These are phyloP conservation scores for Florisuga fusca DNA, from an alignment of 2,797 vertebrate species.

Conservation along the genomic window DNA sequence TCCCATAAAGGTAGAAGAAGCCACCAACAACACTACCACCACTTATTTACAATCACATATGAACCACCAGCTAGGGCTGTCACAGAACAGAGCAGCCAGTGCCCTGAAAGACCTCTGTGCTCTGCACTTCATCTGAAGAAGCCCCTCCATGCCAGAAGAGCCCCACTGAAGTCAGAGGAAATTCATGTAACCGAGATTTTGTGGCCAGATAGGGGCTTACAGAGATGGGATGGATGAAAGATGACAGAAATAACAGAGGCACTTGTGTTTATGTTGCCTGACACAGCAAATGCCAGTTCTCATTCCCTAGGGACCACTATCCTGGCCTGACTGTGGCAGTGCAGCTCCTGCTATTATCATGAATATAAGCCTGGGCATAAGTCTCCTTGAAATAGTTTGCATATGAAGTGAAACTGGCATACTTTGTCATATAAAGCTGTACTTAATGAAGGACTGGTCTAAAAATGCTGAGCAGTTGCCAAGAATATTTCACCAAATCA, in stretches of 20 bases:
- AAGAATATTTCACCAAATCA: constrained; percentile 67
- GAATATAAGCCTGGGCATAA: neutral
- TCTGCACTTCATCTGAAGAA: neutral
- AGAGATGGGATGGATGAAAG: neutral
- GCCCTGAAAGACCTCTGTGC: neutral
- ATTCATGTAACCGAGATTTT: neutral
- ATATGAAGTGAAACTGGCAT: constrained; percentile 2
- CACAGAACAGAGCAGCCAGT: neutral
- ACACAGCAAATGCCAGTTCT: neutral
- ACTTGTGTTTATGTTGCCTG: neutral
- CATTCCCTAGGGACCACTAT: neutral
- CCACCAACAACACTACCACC: neutral
- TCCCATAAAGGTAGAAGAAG: neutral
- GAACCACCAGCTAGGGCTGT: neutral
- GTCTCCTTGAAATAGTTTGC: neutral
- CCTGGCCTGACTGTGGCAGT: neutral
- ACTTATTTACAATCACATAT: neutral
- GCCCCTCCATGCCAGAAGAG: neutral
- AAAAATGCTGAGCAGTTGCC: neutral
- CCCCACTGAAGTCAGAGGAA: neutral
- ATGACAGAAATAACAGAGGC: neutral
- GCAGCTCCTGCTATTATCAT: neutral
- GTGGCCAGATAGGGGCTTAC: neutral
- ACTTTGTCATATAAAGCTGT: neutral
- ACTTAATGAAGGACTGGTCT: constrained; percentile 17